Base-by-base conservation (phyloP, 2,113 vertebrate species). In the Sylvicapra grimmia region DNA sequence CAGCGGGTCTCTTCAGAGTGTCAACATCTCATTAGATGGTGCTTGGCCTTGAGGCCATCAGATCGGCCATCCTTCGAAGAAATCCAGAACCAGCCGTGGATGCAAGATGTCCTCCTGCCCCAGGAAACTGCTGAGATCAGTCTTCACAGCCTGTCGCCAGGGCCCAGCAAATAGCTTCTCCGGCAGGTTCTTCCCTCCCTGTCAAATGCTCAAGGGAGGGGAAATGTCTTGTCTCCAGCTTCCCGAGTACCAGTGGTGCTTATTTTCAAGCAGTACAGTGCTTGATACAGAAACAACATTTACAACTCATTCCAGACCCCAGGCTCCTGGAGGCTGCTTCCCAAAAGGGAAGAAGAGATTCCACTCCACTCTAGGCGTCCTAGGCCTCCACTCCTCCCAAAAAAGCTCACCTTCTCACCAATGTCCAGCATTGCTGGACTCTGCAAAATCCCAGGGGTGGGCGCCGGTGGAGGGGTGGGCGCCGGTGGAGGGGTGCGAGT, bases 61-160 rank as follows among this genome's bases (percentile, higher is more conserved):
- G 99, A 99, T 94, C 98, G 99, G 4, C 99, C 99, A 0, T 99
- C 99, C 3, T 99, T 99, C 2, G 99, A 99, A 98, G 99, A 99
- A 93, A 99, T 99, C 92, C 98, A 99, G 98, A 99, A 99, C 96
- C 99, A 99, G 97, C 96, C 99, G 0, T 99, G 99, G 99, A 99
- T 99, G 99, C 99, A 99, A 98, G 98, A 97, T 85, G 97, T 99
- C 0, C 97, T 99, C 9, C 98, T 99, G 54, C 98, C 99, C 18
- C 97, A 99, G 97, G 98, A 99, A 97, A 93, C 98, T 0, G 96
- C 99, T 0, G 99, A 99, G 98, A 99, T 99, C 98, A 98, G 99
- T 75, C 98, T 99, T 97, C 99, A 99, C 98, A 99, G 99, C 98
- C 98, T 99, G 97, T 97, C 98, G 27, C 99, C 99, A 3, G 99